Evolutionary conservation across 2,888 invertebrate species (phyloP).

Genomic region (Zaprionus lineosus): DNA sequence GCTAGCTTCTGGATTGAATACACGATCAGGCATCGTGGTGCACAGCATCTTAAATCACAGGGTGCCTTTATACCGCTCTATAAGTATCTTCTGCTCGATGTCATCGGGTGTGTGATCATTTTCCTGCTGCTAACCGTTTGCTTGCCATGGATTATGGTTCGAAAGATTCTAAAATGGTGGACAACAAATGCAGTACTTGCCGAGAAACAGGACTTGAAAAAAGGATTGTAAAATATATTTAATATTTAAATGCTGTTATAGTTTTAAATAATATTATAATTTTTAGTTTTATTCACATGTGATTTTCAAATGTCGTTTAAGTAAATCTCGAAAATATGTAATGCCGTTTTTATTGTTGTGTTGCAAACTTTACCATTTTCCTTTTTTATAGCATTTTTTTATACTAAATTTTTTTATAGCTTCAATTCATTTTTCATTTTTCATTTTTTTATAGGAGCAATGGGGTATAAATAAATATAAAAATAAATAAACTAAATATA

Average conservation of each 20-base stretch:
- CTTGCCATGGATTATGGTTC: constrained; percentile 66
- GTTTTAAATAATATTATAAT: too few relatives aligned
- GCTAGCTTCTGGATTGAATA: constrained; percentile 86
- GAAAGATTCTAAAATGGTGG: constrained; percentile 49
- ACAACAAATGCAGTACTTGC: constrained; percentile 2
- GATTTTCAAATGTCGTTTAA: constrained; percentile 40
- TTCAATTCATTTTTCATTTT: too few relatives aligned
- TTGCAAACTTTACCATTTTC: background rate
- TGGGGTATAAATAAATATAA: too few relatives aligned
- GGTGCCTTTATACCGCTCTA: constrained; percentile 82
- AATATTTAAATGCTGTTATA: constrained; percentile 2
- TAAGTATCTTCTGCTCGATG: constrained; percentile 83
- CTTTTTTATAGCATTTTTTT: too few relatives aligned
- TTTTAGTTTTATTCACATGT: constrained; percentile 12
- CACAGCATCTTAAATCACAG: constrained; percentile 81
- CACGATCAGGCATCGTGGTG: constrained; percentile 83
- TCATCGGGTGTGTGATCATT: constrained; percentile 83
- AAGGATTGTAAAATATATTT: constrained; percentile 32
- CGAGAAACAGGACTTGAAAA: constrained; percentile 42
- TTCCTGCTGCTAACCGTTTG: constrained; percentile 56
- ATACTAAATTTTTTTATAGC: too few relatives aligned
- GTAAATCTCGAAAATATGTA: too few relatives aligned
- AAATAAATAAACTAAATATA: too few relatives aligned
- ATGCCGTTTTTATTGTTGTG: too few relatives aligned
- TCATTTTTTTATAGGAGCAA: too few relatives aligned